Conservation (phyloP, 2,113 vertebrate genomes). For the Aspidoscelis tigris region DNA sequence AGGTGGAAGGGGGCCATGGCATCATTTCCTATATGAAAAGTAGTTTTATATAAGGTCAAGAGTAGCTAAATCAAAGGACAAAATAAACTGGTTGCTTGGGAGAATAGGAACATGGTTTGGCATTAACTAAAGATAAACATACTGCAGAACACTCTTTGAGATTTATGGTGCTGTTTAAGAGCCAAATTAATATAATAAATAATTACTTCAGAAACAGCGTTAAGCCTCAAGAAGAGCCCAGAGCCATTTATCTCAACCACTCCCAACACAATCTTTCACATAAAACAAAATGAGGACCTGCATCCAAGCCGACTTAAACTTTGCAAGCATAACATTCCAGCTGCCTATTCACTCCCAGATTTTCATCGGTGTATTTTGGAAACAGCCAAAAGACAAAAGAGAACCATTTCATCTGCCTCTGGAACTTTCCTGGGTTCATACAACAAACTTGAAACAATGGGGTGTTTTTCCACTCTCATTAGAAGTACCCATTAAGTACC, state of each 20-base stretch:
- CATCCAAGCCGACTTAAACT: background rate
- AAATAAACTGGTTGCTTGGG: conserved; percentile 15
- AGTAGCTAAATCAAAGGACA: conserved; percentile 6
- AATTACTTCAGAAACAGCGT: conserved; percentile 19
- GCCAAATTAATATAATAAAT: conserved; percentile 31
- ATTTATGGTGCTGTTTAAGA: conserved; percentile 41
- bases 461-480: too few species aligned
- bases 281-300: background rate
- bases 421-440: conserved; percentile 13
- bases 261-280: conserved; percentile 17
- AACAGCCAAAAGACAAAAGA: background rate
- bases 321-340: conserved; percentile 22
- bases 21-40: background rate
- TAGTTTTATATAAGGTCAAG: conserved; percentile 5
- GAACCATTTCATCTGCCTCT: background rate
- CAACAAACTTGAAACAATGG: background rate
- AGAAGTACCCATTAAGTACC: too few species aligned
- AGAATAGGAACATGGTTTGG: background rate
- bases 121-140: background rate
- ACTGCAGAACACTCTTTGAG: conserved; percentile 13
- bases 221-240: background rate
- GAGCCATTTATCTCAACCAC: conserved; percentile 20
- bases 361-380: background rate
- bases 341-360: background rate
- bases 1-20: background rate